Percentiles rank a stretch among this genome's conserved stretches.
Evolutionary conservation across 2,113 vertebrate genomes (phyloP).

Genomic region (Eurypyga helias): DNA sequence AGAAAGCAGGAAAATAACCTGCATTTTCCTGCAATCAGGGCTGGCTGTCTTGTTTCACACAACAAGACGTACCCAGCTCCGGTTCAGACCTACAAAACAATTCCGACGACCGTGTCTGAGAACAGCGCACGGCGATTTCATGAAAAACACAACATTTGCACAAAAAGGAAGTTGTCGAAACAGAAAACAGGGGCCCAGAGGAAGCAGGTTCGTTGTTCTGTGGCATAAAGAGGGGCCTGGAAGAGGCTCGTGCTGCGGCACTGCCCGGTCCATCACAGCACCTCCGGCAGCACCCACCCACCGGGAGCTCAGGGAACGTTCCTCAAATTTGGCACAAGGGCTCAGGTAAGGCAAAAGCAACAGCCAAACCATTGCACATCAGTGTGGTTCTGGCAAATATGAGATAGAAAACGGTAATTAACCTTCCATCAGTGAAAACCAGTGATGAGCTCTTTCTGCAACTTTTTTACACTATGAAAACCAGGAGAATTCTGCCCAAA

Average conservation of each 20-base stretch:
- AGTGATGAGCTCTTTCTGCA: background rate
- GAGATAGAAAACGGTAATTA: background rate
- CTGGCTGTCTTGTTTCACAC: background rate
- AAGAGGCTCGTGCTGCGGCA: background rate
- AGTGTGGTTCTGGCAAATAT: accelerated
- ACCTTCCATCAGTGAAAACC: background rate
- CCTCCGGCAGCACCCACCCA: background rate
- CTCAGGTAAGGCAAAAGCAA: background rate
- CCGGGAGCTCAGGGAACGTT: accelerated
- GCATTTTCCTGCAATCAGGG: background rate
- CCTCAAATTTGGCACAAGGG: background rate
- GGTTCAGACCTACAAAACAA: background rate
- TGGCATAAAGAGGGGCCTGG: accelerated
- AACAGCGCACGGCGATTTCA: background rate
- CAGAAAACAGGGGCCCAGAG: background rate
- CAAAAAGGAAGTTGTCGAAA: background rate
- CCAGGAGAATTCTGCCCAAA: background rate
- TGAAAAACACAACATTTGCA: background rate
- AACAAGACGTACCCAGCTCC: background rate
- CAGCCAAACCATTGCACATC: background rate
- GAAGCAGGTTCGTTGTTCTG: background rate
- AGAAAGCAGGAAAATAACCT: background rate
- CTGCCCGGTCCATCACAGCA: accelerated
- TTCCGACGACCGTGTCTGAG: background rate
- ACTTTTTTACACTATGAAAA: background rate